Base-by-base conservation (phyloP, 35 echinoderm and acorn worm genomes). In the Acanthaster planci region DNA sequence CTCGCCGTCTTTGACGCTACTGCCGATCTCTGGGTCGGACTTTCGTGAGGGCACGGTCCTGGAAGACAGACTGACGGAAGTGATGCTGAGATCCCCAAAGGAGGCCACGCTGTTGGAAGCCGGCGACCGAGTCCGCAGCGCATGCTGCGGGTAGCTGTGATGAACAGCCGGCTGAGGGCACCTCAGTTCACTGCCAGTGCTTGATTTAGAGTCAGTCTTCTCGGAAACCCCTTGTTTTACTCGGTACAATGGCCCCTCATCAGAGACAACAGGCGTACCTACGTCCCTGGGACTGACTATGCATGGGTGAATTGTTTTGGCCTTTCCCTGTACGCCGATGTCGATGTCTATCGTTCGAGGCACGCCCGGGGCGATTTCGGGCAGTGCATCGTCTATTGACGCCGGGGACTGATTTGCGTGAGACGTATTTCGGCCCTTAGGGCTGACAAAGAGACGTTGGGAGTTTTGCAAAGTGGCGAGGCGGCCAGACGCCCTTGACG, bases 91-190 rank as follows among this genome's bases (percentile, higher is more conserved):
- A 26, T 72, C 64, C 7, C 64, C 64, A 0, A 72, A 29, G 14
- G 64, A 72, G 34, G 29, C 34, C 10, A 72, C 64, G 34, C 64
- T 72, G 26, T 67, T 67, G 21, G 64, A 14, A 14, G 64, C 64
- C 29, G 64, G 26, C 64, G 64, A 72, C 64, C 29, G 18, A 26
- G 64, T 72, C 64, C 64, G 64, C 34, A 72, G 64, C 30, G 64
- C 64, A 10, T 26, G 64, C 64, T 72, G 64, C 64, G 64, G 64
- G 26, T 26, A 0, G 30, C 26, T 31, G 21, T 14, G 34, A 29
- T 31, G 26, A 26, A 10, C 34, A 10, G 23, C 64, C 4, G 64
- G 29, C 26, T 72, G 23, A 12, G 42, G 12, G n/a, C n/a, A n/a
- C n/a, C n/a, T n/a, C n/a, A n/a, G n/a, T n/a, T n/a, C n/a, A n/a